phyloP scores from a whole-genome alignment of 2,888 invertebrate species.

The Falcaria lacertinaria region DNA sequence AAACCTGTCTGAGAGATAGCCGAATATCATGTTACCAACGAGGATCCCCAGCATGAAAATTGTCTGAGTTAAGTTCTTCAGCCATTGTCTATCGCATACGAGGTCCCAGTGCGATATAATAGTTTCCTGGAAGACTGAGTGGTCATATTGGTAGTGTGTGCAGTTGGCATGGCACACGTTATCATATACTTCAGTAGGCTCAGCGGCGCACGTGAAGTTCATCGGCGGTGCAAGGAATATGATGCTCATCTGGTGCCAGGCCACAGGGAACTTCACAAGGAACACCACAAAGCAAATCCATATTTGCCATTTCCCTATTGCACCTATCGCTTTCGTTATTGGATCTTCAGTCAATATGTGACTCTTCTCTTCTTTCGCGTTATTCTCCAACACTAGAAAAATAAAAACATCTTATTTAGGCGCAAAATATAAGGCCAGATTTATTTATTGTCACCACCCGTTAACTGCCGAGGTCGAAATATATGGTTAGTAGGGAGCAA shows the following conservation, averaged over 20 bases:
- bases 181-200: constrained; percentile 51
- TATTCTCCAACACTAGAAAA: constrained; percentile 57
- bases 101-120: constrained; percentile 88
- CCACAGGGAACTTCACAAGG: constrained; percentile 87
- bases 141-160: constrained; percentile 80
- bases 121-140: constrained; percentile 83
- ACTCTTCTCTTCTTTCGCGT: constrained; percentile 45
- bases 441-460: no score
- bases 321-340: constrained; percentile 84
- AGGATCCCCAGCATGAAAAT: constrained; percentile 89
- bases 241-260: constrained; percentile 89
- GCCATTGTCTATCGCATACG: constrained; percentile 82
- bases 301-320: constrained; percentile 87
- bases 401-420: not conserved
- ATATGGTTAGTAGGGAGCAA: no score
- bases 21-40: constrained; percentile 86
- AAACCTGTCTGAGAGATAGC: constrained; percentile 87
- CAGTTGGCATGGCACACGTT: constrained; percentile 78
- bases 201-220: constrained; percentile 70
- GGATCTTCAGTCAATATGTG: constrained; percentile 74
- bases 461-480: not conserved
- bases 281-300: constrained; percentile 84
- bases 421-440: no score
- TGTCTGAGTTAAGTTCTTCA: constrained; percentile 87
- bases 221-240: constrained; percentile 87